Evolutionary conservation across 2,797 vertebrate species (phyloP).

Genomic region (Sphenodon punctatus): DNA sequence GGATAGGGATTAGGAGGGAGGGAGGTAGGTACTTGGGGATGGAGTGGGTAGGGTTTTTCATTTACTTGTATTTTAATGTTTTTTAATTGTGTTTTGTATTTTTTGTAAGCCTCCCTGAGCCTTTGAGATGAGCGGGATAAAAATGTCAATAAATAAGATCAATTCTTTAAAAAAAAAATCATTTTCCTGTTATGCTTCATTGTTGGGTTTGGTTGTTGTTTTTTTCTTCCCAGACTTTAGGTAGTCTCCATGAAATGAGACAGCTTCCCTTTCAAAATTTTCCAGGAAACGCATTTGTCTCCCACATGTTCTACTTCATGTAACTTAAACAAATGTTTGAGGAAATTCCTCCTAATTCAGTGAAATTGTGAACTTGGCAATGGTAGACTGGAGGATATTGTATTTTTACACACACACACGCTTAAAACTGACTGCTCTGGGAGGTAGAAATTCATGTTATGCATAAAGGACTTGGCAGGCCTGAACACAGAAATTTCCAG

Average conservation of each 20-base stretch:
- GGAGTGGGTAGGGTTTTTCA: too few species aligned
- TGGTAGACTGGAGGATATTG: slow-evolving; percentile 33
- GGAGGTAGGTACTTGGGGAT: too few species aligned
- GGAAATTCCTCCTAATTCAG: slow-evolving; percentile 74
- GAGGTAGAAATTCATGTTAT: slow-evolving; percentile 83
- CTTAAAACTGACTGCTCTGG: slow-evolving; percentile 70
- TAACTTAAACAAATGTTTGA: slow-evolving; percentile 73
- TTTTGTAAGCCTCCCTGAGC: too few species aligned
- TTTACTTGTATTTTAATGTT: too few species aligned
- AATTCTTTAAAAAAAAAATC: too few species aligned
- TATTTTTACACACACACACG: slow-evolving; percentile 48
- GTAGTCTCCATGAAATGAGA: slow-evolving; percentile 60
- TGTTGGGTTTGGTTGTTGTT: too few species aligned
- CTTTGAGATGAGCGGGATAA: too few species aligned
- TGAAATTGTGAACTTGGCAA: slow-evolving; percentile 76
- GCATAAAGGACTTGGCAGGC: slow-evolving; percentile 87
- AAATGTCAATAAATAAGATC: too few species aligned
- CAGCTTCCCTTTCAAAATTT: slow-evolving; percentile 70
- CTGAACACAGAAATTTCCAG: slow-evolving; percentile 92
- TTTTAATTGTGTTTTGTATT: too few species aligned
- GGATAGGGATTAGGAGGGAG: too few species aligned
- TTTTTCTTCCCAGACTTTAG: slow-evolving; percentile 60
- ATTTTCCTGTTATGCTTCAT: slow-evolving; percentile 55
- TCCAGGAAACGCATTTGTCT: slow-evolving; percentile 74
- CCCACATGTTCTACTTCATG: slow-evolving; percentile 68